Evolutionary conservation across 2,113 vertebrate species (phyloP).

Genomic region (Cyprinodon tularosa): DNA sequence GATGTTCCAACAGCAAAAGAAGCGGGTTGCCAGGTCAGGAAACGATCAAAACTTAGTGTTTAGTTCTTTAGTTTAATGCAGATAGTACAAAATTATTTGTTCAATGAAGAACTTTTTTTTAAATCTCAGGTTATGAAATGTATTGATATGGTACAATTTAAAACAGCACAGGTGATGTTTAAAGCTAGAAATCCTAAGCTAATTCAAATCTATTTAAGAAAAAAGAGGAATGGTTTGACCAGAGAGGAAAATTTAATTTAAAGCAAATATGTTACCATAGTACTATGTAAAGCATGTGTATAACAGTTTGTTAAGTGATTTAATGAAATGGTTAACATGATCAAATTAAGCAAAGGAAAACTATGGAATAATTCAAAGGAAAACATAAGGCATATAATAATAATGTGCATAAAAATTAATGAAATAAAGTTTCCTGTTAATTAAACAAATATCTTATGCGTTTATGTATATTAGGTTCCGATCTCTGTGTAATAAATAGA

Average conservation of each 20-base stretch:
- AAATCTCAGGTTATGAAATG: not conserved
- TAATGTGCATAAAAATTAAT: no score
- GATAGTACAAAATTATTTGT: not conserved
- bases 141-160: not conserved
- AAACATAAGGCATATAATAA: no score
- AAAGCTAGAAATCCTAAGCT: not conserved
- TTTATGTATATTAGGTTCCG: no score
- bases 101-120: not conserved
- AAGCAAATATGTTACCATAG: not conserved
- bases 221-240: not conserved
- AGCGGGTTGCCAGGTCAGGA: no score
- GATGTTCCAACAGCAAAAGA: no score
- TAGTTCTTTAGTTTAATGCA: not conserved
- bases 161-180: not conserved
- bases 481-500: no score
- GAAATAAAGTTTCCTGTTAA: no score
- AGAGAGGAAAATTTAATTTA: not conserved
- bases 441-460: no score
- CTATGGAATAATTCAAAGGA: not conserved
- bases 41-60: no score
- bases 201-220: not conserved
- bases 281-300: not conserved
- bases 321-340: not conserved
- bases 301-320: not conserved
- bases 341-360: not conserved